Percentiles rank a stretch among this genome's conserved stretches.
Evolutionary conservation across 30 jellyfish, hydroid and myxozoan genomes (phyloP).

Genomic region (Morbakka virulenta): DNA sequence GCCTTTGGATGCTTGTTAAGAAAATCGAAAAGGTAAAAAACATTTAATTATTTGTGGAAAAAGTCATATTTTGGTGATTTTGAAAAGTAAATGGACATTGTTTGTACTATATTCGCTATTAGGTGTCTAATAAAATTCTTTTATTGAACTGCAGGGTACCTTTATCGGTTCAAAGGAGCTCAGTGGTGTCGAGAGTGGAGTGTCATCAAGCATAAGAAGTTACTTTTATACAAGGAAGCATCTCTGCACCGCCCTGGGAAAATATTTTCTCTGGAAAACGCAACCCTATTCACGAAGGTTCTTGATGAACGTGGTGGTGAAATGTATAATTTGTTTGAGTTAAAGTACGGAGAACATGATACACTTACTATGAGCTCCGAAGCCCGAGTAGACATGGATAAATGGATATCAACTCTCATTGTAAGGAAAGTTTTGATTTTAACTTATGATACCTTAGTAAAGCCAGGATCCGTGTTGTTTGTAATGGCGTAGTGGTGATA

Average conservation of each 20-base stretch:
- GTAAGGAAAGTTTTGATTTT: background rate
- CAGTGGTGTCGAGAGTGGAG: constrained; percentile 64
- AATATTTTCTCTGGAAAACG: constrained; percentile 3
- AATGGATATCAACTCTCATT: background rate
- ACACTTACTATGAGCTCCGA: constrained; percentile 9
- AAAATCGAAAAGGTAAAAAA: too few species aligned
- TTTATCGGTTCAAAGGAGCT: background rate
- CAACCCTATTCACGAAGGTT: constrained; percentile 15
- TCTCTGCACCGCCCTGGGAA: constrained; percentile 41
- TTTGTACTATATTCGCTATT: too few species aligned
- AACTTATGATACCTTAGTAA: background rate
- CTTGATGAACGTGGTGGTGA: constrained; percentile 1
- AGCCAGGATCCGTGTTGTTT: too few species aligned
- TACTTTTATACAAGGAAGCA: constrained; percentile 24
- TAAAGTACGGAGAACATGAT: constrained; percentile 8
- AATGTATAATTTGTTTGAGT: constrained; percentile 14
- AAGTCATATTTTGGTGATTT: too few species aligned
- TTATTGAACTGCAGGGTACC: too few species aligned
- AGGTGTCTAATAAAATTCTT: too few species aligned
- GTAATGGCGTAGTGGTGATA: too few species aligned
- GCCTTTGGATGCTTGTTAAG: too few species aligned
- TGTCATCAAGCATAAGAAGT: constrained; percentile 27
- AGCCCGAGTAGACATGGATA: background rate
- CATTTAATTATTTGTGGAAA: too few species aligned
- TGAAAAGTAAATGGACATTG: too few species aligned